Evolutionary conservation across 1,140 invertebrate genomes (phyloP).

Genomic region (Megalopta genalis): DNA sequence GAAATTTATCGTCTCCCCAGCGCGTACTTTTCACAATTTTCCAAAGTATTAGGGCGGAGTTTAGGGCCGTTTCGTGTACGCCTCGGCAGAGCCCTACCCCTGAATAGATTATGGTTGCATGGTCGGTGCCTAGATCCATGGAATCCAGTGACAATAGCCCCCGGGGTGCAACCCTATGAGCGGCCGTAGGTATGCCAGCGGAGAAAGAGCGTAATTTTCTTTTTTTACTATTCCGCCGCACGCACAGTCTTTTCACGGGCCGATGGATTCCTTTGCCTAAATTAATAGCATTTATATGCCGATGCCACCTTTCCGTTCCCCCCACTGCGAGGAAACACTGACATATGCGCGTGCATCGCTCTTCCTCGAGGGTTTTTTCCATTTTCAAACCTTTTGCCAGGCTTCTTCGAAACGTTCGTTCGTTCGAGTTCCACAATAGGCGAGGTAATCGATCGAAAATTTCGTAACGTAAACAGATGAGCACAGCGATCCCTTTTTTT

Average conservation of each 20-base stretch:
- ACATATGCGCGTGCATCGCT: slow-evolving; percentile 67
- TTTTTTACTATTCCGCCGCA: slow-evolving; percentile 46
- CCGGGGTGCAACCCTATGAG: slow-evolving; percentile 71
- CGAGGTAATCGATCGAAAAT: slow-evolving; percentile 47
- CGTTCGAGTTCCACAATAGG: slow-evolving; percentile 40
- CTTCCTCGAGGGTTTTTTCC: slow-evolving; percentile 12
- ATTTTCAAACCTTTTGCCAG: neutral
- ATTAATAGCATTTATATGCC: slow-evolving; percentile 77
- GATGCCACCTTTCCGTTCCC: slow-evolving; percentile 40
- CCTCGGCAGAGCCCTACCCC: slow-evolving; percentile 34
- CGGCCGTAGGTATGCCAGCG: slow-evolving; percentile 56
- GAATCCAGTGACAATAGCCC: slow-evolving; percentile 68
- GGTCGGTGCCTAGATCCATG: slow-evolving; percentile 58
- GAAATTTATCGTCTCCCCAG: slow-evolving; percentile 26
- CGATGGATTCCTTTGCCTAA: slow-evolving; percentile 74
- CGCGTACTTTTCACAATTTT: slow-evolving; percentile 31
- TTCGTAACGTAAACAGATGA: slow-evolving; percentile 26
- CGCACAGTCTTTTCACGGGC: slow-evolving; percentile 72
- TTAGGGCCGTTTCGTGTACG: slow-evolving; percentile 15
- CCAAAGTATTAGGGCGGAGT: slow-evolving; percentile 53
- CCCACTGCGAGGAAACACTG: slow-evolving; percentile 5
- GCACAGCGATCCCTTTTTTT: neutral
- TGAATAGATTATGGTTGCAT: slow-evolving; percentile 51
- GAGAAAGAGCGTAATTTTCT: slow-evolving; percentile 58
- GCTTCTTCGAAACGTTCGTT: slow-evolving; percentile 30